A percentile compares a stretch with the other conserved stretches of the same genome.
These are phyloP conservation scores for Meloe dianella DNA, from an alignment of 2,888 invertebrate species.

Conservation along the genomic window DNA sequence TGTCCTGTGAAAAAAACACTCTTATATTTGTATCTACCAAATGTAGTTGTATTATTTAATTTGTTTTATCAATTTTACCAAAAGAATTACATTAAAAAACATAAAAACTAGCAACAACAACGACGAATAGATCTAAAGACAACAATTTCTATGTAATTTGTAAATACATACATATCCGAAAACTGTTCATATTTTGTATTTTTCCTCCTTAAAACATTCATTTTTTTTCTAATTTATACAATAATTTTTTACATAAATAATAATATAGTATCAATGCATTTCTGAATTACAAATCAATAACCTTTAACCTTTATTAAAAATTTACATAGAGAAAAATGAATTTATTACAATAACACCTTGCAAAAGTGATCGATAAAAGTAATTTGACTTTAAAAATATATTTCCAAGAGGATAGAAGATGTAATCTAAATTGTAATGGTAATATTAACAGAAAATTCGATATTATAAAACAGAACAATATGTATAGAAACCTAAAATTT, in stretches of 20 bases:
- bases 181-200: too few species aligned
- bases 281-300: neutral
- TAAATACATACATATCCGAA: too few species aligned
- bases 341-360: neutral
- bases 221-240: too few species aligned
- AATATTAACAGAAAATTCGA: too few species aligned
- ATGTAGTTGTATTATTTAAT: conserved; percentile 70
- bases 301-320: neutral
- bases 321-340: neutral
- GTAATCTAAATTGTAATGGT: too few species aligned
- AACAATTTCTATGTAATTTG: neutral
- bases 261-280: neutral
- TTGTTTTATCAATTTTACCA: conserved; percentile 76
- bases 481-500: too few species aligned
- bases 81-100: conserved; percentile 61
- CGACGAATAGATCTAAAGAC: neutral
- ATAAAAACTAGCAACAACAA: neutral
- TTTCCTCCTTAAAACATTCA: too few species aligned
- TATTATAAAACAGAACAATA: too few species aligned
- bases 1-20: conserved; percentile 65
- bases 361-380: neutral
- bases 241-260: too few species aligned
- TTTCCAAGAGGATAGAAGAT: neutral
- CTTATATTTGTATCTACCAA: conserved; percentile 66
- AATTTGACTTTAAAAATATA: neutral